Conservation (phyloP, 2,113 vertebrate species). For the Epinephelus lanceolatus region DNA sequence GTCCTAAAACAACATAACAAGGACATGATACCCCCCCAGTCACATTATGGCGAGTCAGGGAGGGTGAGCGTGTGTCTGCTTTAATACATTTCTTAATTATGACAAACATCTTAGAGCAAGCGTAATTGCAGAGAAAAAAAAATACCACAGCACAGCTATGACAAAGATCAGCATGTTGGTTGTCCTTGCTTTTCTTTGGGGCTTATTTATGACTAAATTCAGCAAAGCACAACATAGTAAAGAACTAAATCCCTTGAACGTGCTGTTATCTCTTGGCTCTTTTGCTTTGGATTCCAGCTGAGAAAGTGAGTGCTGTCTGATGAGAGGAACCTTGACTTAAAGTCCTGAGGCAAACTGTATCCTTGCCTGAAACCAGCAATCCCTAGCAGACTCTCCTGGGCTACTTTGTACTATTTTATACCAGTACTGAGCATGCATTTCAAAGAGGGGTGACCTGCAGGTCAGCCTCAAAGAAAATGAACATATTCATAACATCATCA, state of each 20-base stretch:
- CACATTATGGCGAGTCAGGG: constrained; percentile 14
- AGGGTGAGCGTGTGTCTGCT: constrained; percentile 34
- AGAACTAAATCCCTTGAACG: constrained; percentile 17
- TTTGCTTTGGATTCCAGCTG: constrained; percentile 5
- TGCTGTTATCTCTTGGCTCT: neutral
- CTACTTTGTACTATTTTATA: neutral
- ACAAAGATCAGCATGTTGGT: neutral
- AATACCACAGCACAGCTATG: neutral
- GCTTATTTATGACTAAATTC: constrained; percentile 4
- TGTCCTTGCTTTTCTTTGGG: neutral
- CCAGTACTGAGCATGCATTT: neutral
- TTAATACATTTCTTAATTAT: constrained; percentile 56
- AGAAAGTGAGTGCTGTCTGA: constrained; percentile 11
- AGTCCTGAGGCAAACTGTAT: constrained; percentile 25
- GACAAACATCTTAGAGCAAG: constrained; percentile 47
- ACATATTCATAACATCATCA: neutral
- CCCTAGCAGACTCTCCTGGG: constrained; percentile 3
- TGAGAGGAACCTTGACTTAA: constrained; percentile 15
- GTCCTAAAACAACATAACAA: constrained; percentile 54
- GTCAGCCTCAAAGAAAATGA: constrained; percentile 1
- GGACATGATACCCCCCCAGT: constrained; percentile 51
- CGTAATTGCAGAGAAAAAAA: constrained; percentile 4
- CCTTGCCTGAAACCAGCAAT: constrained; percentile 42
- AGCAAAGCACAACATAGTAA: neutral
- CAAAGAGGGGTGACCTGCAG: neutral